phyloP scores from a whole-genome alignment of 2,113 vertebrate genomes.

The Columbina picui region DNA sequence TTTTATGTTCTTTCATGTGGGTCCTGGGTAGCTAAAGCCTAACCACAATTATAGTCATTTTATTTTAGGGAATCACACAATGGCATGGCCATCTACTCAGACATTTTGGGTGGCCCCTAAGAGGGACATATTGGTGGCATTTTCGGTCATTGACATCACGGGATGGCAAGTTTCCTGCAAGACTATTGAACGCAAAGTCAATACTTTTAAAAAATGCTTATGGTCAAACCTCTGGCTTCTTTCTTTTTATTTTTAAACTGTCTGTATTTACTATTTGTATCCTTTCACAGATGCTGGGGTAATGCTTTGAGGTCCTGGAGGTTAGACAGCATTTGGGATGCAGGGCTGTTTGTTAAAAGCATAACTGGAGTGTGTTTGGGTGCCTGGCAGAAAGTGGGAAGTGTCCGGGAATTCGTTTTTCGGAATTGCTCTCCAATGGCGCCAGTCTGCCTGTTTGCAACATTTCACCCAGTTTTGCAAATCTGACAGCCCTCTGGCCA shows the following conservation, averaged over 20 bases:
- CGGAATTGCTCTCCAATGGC: slow-evolving; percentile 47
- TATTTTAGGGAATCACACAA: slow-evolving; percentile 68
- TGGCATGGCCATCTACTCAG: slow-evolving; percentile 18
- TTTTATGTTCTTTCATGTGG: slow-evolving; percentile 66
- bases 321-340: neutral
- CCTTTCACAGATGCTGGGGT: neutral
- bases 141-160: neutral
- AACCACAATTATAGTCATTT: slow-evolving; percentile 66
- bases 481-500: slow-evolving; percentile 70
- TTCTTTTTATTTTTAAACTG: neutral
- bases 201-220: neutral
- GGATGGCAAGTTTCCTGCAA: slow-evolving; percentile 33
- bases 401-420: neutral
- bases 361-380: slow-evolving; percentile 1
- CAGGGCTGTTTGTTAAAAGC: neutral
- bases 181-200: neutral
- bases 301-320: neutral
- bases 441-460: slow-evolving; percentile 66
- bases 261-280: neutral
- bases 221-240: neutral
- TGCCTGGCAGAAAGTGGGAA: neutral
- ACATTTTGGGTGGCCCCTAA: slow-evolving; percentile 67
- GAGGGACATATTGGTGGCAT: slow-evolving; percentile 24
- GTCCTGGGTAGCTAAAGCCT: slow-evolving; percentile 48
- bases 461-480: slow-evolving; percentile 75